Base-by-base conservation (phyloP, 2,888 invertebrate genomes). In the Drosophila antonietae region DNA sequence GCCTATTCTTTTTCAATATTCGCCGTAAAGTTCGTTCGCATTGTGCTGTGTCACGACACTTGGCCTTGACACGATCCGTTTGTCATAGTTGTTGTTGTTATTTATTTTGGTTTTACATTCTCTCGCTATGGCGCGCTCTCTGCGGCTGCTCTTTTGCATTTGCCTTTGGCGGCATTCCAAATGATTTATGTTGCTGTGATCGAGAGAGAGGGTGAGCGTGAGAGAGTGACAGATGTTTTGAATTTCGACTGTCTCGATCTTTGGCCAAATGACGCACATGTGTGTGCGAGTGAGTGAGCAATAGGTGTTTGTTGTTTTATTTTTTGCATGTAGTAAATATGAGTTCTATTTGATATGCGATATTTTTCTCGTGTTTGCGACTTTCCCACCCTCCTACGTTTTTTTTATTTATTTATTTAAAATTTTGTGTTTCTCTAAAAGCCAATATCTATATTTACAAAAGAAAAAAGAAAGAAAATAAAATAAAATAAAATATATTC, bases 51-150 rank as follows among this genome's bases (percentile, higher is more conserved):
- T 73, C 73, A 74, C 63, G 52, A 44, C 51, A 51, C 31, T 53
- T 62, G 67, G 79, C 77, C 75, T 78, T 78, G 77, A 78, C 79
- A 78, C 75, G 79, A 78, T 78, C 51, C 76, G 37, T 52, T 33
- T 18, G 53, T 15, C 33, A 33, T 39, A 15, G 18, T 52, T 35
- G 18, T 28, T 39, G 23, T 49, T n/a, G 39, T 6, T 51, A 18
- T 51, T 33, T 35, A 51, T 20, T 35, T 20, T 12, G 37, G 37
- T 35, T 37, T 35, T 20, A 20, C 44, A 33, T 31, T 57, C 56
- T 47, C 15, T 15, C 10, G 28, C 47, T 51, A 28, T 37, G n/a
- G 15, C n/a, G 33, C 39, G 14, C 58, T 43, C 47, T 52, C 28
- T 8, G 18, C 8, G 18, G 23, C 60, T 47, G 52, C 33, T 41